Evolutionary conservation across 2,797 vertebrate species (phyloP).

Genomic region (Odontamblyopus lacepedii): DNA sequence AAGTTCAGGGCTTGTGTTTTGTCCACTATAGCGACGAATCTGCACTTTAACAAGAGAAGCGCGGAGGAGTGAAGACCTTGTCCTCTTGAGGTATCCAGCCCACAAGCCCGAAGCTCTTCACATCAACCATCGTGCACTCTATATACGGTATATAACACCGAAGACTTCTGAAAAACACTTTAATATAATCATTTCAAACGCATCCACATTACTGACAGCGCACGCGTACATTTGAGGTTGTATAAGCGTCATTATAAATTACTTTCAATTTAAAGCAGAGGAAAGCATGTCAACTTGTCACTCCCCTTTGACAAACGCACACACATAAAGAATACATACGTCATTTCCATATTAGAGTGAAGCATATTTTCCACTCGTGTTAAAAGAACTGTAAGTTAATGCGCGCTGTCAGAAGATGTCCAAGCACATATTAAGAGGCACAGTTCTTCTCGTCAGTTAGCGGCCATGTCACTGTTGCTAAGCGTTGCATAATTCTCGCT

Average conservation of each 20-base stretch:
- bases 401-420: constrained; percentile 24
- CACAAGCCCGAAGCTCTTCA: constrained; percentile 13
- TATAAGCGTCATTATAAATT: neutral
- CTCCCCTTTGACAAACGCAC: neutral
- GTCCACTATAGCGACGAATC: constrained; percentile 12
- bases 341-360: constrained; percentile 21
- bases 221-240: neutral
- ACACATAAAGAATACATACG: neutral
- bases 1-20: constrained; percentile 8
- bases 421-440: constrained; percentile 21
- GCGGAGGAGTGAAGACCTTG: constrained; percentile 16
- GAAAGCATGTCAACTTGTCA: neutral
- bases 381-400: constrained; percentile 27
- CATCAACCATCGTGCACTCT: constrained; percentile 4
- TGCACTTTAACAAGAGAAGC: constrained; percentile 32
- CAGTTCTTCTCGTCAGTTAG: constrained; percentile 26
- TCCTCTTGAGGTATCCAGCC: constrained; percentile 13
- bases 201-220: neutral
- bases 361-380: constrained; percentile 19
- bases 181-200: neutral
- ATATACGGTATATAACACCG: too few species aligned
- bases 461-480: constrained; percentile 38
- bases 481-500: constrained; percentile 52
- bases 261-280: neutral
- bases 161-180: neutral